phyloP scores from a whole-genome alignment of 2,888 invertebrate species.

The Amblyteles armatorius region DNA sequence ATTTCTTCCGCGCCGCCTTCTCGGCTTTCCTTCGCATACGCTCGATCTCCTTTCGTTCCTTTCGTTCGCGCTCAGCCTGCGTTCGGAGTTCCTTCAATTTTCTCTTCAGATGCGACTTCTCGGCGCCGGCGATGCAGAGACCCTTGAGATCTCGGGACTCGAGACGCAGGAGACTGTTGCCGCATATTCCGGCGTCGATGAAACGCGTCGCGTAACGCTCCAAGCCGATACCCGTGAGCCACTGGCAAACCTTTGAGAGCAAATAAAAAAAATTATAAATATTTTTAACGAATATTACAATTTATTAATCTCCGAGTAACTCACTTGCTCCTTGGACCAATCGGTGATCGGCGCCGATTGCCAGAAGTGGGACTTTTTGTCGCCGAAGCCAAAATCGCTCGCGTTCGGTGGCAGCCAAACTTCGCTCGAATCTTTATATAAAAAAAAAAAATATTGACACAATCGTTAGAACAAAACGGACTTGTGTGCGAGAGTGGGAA shows the following conservation, averaged over 20 bases:
- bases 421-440: constrained; percentile 82
- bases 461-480: neutral
- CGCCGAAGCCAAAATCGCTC: constrained; percentile 87
- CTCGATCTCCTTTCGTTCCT: constrained; percentile 93
- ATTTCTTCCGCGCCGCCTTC: constrained; percentile 89
- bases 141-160: constrained; percentile 97
- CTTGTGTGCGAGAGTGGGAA: neutral
- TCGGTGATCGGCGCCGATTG: constrained; percentile 89
- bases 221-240: constrained; percentile 92
- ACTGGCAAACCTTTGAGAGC: constrained; percentile 93
- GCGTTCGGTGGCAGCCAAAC: constrained; percentile 86
- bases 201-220: constrained; percentile 96
- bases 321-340: constrained; percentile 92
- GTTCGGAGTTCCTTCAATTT: constrained; percentile 93
- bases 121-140: constrained; percentile 91
- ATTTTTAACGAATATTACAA: neutral
- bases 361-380: constrained; percentile 89
- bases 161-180: constrained; percentile 93
- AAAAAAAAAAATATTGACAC: constrained; percentile 56
- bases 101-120: constrained; percentile 93
- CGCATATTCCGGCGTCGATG: constrained; percentile 95
- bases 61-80: constrained; percentile 93
- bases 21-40: constrained; percentile 95
- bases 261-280: neutral
- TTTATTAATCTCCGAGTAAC: constrained; percentile 43